A percentile compares a stretch with the other conserved stretches of the same genome.
phyloP scores from a whole-genome alignment of 2,113 vertebrate species.

The Microcebus ravelobensis region DNA sequence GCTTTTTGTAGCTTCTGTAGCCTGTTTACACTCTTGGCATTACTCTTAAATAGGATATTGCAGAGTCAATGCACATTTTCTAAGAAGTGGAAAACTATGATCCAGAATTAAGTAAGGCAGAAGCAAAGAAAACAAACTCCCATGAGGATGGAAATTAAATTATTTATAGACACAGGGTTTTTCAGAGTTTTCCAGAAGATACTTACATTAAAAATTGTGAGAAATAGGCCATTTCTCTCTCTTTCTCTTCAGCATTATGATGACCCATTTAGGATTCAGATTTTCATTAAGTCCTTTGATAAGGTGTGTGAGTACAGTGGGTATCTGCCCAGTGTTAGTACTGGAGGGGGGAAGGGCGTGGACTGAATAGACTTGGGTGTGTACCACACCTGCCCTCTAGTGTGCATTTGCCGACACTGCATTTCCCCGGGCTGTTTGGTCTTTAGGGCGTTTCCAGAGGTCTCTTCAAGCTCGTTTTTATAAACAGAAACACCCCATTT shows the following conservation, averaged over 20 bases:
- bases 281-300: neutral
- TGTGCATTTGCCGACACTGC: slow-evolving; percentile 58
- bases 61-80: slow-evolving; percentile 50
- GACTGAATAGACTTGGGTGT: neutral
- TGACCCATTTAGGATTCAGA: neutral
- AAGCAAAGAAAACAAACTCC: slow-evolving; percentile 43
- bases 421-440: neutral
- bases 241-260: neutral
- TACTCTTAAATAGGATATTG: slow-evolving; percentile 31
- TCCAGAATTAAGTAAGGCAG: slow-evolving; percentile 49
- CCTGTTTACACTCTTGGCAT: slow-evolving; percentile 47
- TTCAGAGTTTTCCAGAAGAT: slow-evolving; percentile 30
- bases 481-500: slow-evolving; percentile 30
- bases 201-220: slow-evolving; percentile 19
- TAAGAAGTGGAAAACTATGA: slow-evolving; percentile 41
- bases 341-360: too few species aligned
- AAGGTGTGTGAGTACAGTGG: neutral
- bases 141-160: slow-evolving; percentile 54
- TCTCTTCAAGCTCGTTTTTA: slow-evolving; percentile 31
- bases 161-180: slow-evolving; percentile 29
- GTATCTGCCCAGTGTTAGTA: neutral
- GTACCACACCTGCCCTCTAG: slow-evolving; percentile 80
- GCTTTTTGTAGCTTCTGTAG: too few species aligned
- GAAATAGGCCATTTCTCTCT: neutral
- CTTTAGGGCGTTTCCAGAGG: neutral